Evolutionary conservation across 2,797 vertebrate species (phyloP).

Genomic region (Amniataba percoides): DNA sequence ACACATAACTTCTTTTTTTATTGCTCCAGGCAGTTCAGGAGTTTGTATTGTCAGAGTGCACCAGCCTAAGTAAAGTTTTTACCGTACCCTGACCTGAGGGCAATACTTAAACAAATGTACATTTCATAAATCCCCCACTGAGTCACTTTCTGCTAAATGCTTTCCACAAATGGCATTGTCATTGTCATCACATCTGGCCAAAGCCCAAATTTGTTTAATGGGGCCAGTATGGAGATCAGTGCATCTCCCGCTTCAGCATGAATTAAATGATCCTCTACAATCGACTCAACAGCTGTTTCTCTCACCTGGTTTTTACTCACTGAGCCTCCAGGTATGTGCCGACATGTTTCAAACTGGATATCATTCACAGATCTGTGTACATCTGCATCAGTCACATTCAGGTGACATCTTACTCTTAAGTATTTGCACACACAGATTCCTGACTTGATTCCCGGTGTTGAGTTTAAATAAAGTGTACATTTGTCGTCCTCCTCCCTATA

Average conservation of each 20-base stretch:
- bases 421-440: neutral
- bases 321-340: neutral
- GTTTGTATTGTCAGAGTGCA: neutral
- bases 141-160: neutral
- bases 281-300: conserved; percentile 14
- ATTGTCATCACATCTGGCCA: neutral
- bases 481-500: neutral
- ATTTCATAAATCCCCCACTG: neutral
- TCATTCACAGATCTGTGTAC: neutral
- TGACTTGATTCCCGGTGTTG: too few relatives aligned
- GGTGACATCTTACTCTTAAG: neutral
- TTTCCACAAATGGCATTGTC: neutral
- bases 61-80: neutral
- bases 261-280: neutral
- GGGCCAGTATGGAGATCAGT: neutral
- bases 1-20: neutral
- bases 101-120: neutral
- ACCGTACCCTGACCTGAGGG: neutral
- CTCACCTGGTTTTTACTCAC: neutral
- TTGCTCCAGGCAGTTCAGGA: too few relatives aligned
- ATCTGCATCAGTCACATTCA: neutral
- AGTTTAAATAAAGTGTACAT: neutral
- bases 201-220: neutral
- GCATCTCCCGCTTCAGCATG: conserved; percentile 11
- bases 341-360: neutral